phyloP scores from a whole-genome alignment of 2,888 invertebrate genomes.

The Nycteola revayana region DNA sequence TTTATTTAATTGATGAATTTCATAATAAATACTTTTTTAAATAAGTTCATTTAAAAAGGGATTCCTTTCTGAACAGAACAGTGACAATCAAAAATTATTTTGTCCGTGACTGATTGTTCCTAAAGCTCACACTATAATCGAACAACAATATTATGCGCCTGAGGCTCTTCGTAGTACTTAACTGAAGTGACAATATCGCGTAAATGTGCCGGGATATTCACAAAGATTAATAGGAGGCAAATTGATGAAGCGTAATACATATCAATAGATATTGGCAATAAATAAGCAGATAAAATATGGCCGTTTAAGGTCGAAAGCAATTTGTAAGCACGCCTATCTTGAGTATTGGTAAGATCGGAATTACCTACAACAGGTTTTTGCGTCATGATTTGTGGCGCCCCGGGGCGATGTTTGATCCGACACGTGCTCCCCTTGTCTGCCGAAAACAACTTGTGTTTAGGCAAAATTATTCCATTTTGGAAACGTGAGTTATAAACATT shows the following conservation, averaged over 20 bases:
- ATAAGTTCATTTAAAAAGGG: no score
- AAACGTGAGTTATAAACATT: conserved; percentile 34
- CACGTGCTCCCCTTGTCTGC: conserved; percentile 61
- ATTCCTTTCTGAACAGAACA: no score
- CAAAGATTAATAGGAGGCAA: conserved; percentile 24
- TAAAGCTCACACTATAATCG: no score
- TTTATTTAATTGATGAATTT: no score
- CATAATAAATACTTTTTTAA: no score
- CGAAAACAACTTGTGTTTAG: conserved; percentile 67
- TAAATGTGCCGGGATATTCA: conserved; percentile 13
- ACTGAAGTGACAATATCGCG: conserved; percentile 8
- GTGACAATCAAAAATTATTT: no score
- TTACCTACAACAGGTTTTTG: conserved; percentile 78
- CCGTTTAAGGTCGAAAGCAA: conserved; percentile 73
- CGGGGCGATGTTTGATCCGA: conserved; percentile 69
- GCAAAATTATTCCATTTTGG: conserved; percentile 58
- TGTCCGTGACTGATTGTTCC: no score
- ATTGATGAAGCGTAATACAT: conserved; percentile 36
- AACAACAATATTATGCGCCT: no score
- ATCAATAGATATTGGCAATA: conserved; percentile 58
- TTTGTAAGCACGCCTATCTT: conserved; percentile 71
- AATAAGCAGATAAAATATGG: conserved; percentile 73
- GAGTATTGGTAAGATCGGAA: conserved; percentile 68
- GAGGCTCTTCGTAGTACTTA: conserved; percentile 5
- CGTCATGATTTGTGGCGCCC: conserved; percentile 76